Evolutionary conservation across 2,888 invertebrate species (phyloP), one percentile per base, ranked within the genome.

Genomic region (Corbicula japonica): DNA sequence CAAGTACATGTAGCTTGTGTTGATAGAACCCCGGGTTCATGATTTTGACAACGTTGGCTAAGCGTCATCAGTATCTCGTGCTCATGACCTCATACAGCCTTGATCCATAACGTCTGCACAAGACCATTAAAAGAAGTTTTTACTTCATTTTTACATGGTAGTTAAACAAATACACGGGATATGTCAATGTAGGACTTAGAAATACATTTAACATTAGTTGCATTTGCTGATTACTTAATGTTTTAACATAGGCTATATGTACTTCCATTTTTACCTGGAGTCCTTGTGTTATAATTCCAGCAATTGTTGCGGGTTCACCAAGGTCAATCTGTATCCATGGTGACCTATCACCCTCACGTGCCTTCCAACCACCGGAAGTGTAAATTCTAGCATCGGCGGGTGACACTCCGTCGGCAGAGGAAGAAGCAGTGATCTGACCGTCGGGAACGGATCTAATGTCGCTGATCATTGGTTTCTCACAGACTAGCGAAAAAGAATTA

Each of bases 311-410:
- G 21, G 84, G 75, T 34, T 88, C 87, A 41, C 81, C 50, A 75
- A 90, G 84, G 80, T 90, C 76, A 12, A 90, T 87, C 68, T 89
- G 84, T 56, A 90, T 80, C 86, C 88, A 88, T 26, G 88, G 88
- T 56, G 80, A 74, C 12, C 72, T 73, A 46, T 88, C 88, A 38
- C 62, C 79, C 12, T 74, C 60, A 15, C 78, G 48, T 10, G 81
- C 56, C 48, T 68, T 54, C 97, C 97, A 97, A 88, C 95, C 95
- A 54, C 95, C 95, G 50, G 94, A 95, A 94, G 85, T 80, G 28
- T 86, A 94, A 21, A 96, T 92, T 4, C 93, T 92, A 38, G 96
- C 93, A 84, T 94, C 91, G 2, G 91, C 86, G 0, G 96, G 89
- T 12, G 66, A n/a, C 28, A 48, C 21, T n/a, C 70, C 56, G 50